Base-by-base conservation (phyloP, 1,140 invertebrate genomes). In the Zaprionus tsacasi region DNA sequence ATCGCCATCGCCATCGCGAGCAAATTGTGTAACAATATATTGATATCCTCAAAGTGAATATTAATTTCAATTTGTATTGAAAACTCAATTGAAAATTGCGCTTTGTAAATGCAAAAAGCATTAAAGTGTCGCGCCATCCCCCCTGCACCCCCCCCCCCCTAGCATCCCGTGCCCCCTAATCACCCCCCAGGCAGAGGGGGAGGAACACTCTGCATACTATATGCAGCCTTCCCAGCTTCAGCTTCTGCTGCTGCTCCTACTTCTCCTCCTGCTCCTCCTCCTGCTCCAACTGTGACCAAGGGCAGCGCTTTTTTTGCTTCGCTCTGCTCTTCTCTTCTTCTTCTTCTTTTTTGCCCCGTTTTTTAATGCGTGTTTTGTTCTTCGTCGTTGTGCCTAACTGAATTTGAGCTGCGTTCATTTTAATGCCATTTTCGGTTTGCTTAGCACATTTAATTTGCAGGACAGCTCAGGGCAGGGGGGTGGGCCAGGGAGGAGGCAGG, bases 21-120 rank as follows among this genome's bases (percentile, higher is more conserved):
- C 6, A 56, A 70, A 70, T 70, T 40, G 48, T 64, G 59, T 57
- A 65, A 56, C 60, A 64, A 70, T 71, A 72, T 60, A 82, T 82
- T 82, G 80, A 82, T 81, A 82, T 82, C 55, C 79, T 87, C 69
- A 82, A 86, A 76, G 76, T 82, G 82, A 79, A 86, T 86, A 87
- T 86, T 87, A 87, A 86, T 86, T 86, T 87, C 76, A 86, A 81
- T 86, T 86, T 79, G 45, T 76, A 86, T 86, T 76, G 76, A 76
- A 61, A 86, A 79, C 76, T 87, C 82, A 81, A 86, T 86, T 82
- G 76, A 50, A 65, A 82, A 70, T 56, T 50, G 57, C 60, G 54
- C 56, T 25, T 17, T 65, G 52, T 38, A 48, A 71, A 70, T 43
- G 7, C 33, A 66, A 61, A 54, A 56, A 54, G 68, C 54, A 76